Evolutionary conservation across 1,140 invertebrate species (phyloP).

Genomic region (Zelostemma sp.): DNA sequence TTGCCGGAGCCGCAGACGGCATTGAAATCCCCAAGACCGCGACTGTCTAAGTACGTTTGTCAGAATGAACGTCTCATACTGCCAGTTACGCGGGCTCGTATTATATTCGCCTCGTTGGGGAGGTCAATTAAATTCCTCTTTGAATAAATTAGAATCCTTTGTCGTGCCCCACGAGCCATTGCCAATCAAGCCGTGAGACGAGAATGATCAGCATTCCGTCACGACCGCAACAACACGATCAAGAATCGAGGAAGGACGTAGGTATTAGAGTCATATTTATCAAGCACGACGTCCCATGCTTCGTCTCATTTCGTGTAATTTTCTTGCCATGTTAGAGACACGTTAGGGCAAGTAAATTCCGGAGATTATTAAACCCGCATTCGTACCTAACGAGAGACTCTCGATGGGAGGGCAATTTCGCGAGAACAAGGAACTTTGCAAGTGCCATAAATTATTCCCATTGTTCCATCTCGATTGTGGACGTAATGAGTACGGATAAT

Average conservation of each 20-base stretch:
- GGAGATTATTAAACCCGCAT: too few relatives aligned
- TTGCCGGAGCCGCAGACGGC: too few relatives aligned
- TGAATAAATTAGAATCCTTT: constrained; percentile 3
- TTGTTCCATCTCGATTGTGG: too few relatives aligned
- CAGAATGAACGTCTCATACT: too few relatives aligned
- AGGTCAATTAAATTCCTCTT: not conserved
- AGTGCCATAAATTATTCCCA: too few relatives aligned
- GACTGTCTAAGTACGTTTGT: too few relatives aligned
- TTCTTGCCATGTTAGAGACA: too few relatives aligned
- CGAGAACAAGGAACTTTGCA: too few relatives aligned
- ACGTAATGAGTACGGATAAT: constrained; percentile 1
- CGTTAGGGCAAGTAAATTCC: too few relatives aligned
- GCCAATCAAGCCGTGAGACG: constrained; percentile 9
- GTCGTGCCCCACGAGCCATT: constrained; percentile 3
- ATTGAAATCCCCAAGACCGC: too few relatives aligned
- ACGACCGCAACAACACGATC: constrained; percentile 6
- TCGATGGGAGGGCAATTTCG: too few relatives aligned
- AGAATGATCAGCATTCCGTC: not conserved
- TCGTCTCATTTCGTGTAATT: constrained; percentile 15
- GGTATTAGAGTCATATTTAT: constrained; percentile 40
- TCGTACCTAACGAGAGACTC: too few relatives aligned
- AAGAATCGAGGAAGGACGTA: constrained; percentile 17
- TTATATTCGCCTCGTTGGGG: not conserved
- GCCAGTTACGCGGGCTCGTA: not conserved
- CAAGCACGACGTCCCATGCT: constrained; percentile 6